Evolutionary conservation across 2,888 invertebrate species (phyloP), one percentile per base, ranked within the genome.

Genomic region (Ormyrus rosae): DNA sequence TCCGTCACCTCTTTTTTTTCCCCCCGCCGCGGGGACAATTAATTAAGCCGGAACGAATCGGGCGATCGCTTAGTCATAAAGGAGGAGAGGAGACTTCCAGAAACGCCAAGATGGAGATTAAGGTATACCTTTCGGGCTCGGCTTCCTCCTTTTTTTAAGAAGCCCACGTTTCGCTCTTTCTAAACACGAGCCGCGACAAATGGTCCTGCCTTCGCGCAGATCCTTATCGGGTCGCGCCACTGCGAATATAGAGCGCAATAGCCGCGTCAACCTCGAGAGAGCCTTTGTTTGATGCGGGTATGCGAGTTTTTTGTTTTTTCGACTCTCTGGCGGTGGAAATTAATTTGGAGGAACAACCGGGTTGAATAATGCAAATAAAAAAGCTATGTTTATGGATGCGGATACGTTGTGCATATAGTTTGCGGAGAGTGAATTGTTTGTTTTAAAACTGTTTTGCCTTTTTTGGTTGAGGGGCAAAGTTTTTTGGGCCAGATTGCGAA

Each of bases 131-230:
- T 70, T 34, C 13, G 1, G 10, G 45, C 53, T 51, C 81, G 84
- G 80, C 7, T 61, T 61, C 70, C 13, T 67, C 8, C 58, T 74
- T 51, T 67, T 78, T 78, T 78, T 63, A 78, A 81, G 79, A 73
- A 77, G 81, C 79, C 76, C 55, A 53, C 34, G 64, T 64, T 76
- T 78, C 58, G 60, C 73, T 79, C 75, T 69, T 69, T 73, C 76
- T 82, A 79, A 79, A 79, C 81, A 79, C 72, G 72, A 72, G 5
- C 79, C 48, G 84, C 88, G 88, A 89, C 89, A 90, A 90, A 90
- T 90, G 89, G 87, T 87, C 88, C 87, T 87, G 87, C 86, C 85
- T 83, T 58, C 55, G 85, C 84, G 83, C 84, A 87, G 90, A 90
- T 90, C 84, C 84, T 86, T 88, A 90, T 89, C 90, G 10, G n/a